Conservation (phyloP, 2,888 invertebrate genomes). For the Caenorhabditis zanzibari region DNA sequence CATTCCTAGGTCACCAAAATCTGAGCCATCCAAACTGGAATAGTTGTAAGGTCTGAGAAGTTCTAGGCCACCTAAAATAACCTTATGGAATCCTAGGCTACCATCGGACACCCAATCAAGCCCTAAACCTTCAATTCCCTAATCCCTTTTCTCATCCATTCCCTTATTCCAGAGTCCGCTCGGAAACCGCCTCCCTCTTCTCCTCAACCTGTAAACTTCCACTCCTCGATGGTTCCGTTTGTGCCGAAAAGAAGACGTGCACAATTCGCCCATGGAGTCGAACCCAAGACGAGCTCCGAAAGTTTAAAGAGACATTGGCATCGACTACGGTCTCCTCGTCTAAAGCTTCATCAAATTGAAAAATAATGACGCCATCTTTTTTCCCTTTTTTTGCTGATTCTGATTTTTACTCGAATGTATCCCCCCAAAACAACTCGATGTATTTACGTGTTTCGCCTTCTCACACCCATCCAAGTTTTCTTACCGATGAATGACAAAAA, state of each 20-base stretch:
- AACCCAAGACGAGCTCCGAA: conserved; percentile 70
- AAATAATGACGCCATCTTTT: neutral
- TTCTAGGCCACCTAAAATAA: no score
- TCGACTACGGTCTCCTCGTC: conserved; percentile 40
- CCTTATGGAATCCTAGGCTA: no score
- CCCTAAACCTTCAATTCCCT: neutral
- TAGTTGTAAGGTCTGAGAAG: no score
- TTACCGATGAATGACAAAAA: neutral
- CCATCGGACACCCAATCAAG: neutral
- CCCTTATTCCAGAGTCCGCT: conserved; percentile 59
- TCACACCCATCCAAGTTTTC: neutral
- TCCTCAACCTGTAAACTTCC: conserved; percentile 70
- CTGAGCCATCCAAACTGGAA: no score
- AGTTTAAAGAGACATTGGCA: conserved; percentile 69
- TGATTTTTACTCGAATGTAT: neutral
- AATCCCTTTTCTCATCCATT: no score
- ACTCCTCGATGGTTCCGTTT: conserved; percentile 41
- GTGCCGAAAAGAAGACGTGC: conserved; percentile 66
- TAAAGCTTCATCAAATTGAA: conserved; percentile 25
- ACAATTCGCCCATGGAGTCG: conserved; percentile 71
- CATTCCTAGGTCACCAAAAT: no score
- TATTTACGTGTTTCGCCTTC: conserved; percentile 40
- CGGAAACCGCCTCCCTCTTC: conserved; percentile 63
- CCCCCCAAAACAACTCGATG: neutral
- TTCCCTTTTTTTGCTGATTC: neutral